Conservation (phyloP, 2,888 invertebrate species). For the Catocala nupta region DNA sequence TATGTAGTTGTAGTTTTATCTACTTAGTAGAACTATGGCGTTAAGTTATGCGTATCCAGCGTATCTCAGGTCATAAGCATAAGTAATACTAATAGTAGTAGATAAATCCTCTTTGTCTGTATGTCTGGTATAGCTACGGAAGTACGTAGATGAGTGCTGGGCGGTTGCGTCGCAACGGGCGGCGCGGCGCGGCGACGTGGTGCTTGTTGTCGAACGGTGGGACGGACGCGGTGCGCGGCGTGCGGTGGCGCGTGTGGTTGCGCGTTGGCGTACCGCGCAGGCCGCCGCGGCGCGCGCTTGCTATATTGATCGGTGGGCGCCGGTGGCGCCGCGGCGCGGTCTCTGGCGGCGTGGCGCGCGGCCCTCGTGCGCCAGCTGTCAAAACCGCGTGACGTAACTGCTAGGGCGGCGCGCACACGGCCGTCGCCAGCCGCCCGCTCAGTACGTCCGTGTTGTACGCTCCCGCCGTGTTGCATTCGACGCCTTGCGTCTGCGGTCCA, state of each 20-base stretch:
- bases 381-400: slow-evolving; percentile 77
- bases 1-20: too few relatives aligned
- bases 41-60: too few relatives aligned
- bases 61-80: too few relatives aligned
- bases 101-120: too few relatives aligned
- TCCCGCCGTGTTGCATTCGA: slow-evolving; percentile 60
- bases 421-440: slow-evolving; percentile 72
- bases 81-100: too few relatives aligned
- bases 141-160: neutral
- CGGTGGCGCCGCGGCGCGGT: slow-evolving; percentile 69
- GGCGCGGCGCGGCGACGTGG: slow-evolving; percentile 4
- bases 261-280: slow-evolving; percentile 42
- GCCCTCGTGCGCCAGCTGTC: slow-evolving; percentile 70
- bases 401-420: slow-evolving; percentile 78
- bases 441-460: slow-evolving; percentile 69
- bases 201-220: neutral
- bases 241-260: slow-evolving; percentile 34
- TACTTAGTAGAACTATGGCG: too few relatives aligned
- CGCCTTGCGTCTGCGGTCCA: slow-evolving; percentile 59
- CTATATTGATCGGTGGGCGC: slow-evolving; percentile 64
- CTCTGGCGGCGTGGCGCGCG: slow-evolving; percentile 42
- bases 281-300: slow-evolving; percentile 28
- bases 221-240: slow-evolving; percentile 5
- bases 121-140: too few relatives aligned
- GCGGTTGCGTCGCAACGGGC: neutral